A percentile compares a stretch with the other conserved stretches of the same genome.
Conservation (phyloP, 1,140 invertebrate genomes). For the Drosophila insularis region DNA sequence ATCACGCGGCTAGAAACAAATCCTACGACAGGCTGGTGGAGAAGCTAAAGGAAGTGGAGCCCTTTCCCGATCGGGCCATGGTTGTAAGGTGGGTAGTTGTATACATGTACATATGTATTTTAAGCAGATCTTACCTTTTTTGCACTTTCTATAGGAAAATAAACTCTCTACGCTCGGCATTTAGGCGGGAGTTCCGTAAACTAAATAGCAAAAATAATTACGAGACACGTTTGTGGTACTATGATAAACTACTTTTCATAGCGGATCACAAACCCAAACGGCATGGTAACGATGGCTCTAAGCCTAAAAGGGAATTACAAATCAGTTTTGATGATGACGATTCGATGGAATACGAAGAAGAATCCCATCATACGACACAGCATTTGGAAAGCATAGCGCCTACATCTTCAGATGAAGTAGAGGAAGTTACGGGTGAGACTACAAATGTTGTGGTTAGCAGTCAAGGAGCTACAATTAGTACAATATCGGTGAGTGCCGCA, state of each 20-base stretch:
- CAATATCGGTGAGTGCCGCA: conserved; percentile 66
- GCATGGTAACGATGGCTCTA: conserved; percentile 41
- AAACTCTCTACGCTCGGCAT: conserved; percentile 74
- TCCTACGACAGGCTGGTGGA: conserved; percentile 77
- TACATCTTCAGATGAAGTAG: conserved; percentile 46
- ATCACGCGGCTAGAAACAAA: conserved; percentile 71
- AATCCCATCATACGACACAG: conserved; percentile 62
- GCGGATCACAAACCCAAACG: conserved; percentile 78
- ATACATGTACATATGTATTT: neutral
- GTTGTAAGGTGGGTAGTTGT: conserved; percentile 51
- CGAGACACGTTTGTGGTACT: conserved; percentile 79
- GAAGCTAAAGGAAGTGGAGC: conserved; percentile 79
- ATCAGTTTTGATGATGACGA: conserved; percentile 70
- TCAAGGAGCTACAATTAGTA: conserved; percentile 62
- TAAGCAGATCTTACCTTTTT: neutral
- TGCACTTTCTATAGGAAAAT: conserved; percentile 53
- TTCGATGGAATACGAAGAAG: conserved; percentile 76
- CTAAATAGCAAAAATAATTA: conserved; percentile 68
- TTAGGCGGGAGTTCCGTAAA: conserved; percentile 75
- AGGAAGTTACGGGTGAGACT: conserved; percentile 22
- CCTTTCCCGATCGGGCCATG: conserved; percentile 78
- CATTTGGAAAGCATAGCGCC: conserved; percentile 59
- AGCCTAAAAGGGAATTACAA: conserved; percentile 68
- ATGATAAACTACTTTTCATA: conserved; percentile 77
- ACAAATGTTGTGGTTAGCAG: conserved; percentile 66